These are phyloP conservation scores for Epinephelus coioides DNA, from an alignment of 2,797 vertebrate species.

Conservation along the genomic window DNA sequence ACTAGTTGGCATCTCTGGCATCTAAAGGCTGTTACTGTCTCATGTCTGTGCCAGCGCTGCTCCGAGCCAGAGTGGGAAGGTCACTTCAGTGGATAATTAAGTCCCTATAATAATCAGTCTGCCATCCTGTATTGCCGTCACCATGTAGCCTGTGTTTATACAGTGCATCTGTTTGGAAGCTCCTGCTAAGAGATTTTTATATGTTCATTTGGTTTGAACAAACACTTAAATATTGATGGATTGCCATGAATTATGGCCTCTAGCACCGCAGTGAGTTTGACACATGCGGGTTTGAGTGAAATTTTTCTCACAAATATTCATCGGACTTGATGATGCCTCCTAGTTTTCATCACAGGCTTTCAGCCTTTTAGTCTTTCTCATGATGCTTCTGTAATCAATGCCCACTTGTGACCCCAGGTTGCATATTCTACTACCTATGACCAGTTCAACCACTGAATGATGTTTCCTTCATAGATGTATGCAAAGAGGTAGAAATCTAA, in stretches of 20 bases:
- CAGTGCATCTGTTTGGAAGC: background rate
- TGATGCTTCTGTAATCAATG: background rate
- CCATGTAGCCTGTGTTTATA: background rate
- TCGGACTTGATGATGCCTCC: too few species aligned
- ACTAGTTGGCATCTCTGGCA: slow-evolving; percentile 43
- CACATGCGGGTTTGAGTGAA: too few species aligned
- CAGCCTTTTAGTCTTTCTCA: background rate
- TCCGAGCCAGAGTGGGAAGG: slow-evolving; percentile 43
- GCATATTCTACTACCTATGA: too few species aligned
- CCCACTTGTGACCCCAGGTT: too few species aligned
- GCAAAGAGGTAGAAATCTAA: background rate
- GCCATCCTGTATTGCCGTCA: slow-evolving; percentile 26
- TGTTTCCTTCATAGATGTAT: background rate
- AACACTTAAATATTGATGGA: too few species aligned
- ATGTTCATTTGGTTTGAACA: background rate
- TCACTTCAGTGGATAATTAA: slow-evolving; percentile 67
- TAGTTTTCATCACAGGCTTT: background rate
- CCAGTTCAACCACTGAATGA: background rate
- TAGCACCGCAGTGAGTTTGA: too few species aligned
- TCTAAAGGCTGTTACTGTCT: slow-evolving; percentile 34
- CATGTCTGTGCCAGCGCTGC: slow-evolving; percentile 19
- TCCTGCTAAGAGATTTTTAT: background rate
- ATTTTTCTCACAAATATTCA: too few species aligned
- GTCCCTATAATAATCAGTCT: slow-evolving; percentile 31
- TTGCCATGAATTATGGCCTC: background rate